These are phyloP conservation scores for Hypomecis punctinalis DNA, from an alignment of 2,888 invertebrate genomes.

Conservation along the genomic window DNA sequence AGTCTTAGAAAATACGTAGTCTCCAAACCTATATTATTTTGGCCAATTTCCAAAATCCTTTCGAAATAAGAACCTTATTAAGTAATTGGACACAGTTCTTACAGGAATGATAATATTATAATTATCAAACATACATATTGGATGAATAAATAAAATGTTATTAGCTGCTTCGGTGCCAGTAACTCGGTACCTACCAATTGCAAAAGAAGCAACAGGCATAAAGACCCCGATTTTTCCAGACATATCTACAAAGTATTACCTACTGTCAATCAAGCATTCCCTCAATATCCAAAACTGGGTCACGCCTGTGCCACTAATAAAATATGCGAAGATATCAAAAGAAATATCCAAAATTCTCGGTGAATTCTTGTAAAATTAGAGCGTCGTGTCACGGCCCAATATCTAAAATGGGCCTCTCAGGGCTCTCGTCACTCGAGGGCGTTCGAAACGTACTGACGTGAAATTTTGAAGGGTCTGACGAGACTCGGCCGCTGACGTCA, in stretches of 20 bases:
- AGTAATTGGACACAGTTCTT: no score
- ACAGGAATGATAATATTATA: no score
- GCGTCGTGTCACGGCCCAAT: conserved; percentile 51
- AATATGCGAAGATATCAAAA: conserved; percentile 32
- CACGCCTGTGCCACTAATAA: conserved; percentile 23
- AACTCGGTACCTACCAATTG: no score
- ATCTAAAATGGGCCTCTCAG: conserved; percentile 59
- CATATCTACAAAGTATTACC: conserved; percentile 2
- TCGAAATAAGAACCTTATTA: no score
- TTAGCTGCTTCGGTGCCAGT: no score
- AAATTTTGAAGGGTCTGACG: conserved; percentile 63
- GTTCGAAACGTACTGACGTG: conserved; percentile 61
- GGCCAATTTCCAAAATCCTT: no score
- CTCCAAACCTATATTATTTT: no score
- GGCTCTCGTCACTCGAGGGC: conserved; percentile 56
- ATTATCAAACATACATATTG: no score
- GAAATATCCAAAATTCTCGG: conserved; percentile 32
- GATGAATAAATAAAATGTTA: no score
- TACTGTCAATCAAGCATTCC: conserved; percentile 12
- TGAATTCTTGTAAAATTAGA: conserved; percentile 37
- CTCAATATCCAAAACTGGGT: conserved; percentile 23
- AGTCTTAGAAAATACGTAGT: no score
- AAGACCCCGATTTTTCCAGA: not conserved
- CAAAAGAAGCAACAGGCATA: no score
- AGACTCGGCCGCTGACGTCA: conserved; percentile 64